A percentile compares a stretch with the other conserved stretches of the same genome.
phyloP scores from a whole-genome alignment of 92 coral and sea anemone species.

The Heliopora coerulea region DNA sequence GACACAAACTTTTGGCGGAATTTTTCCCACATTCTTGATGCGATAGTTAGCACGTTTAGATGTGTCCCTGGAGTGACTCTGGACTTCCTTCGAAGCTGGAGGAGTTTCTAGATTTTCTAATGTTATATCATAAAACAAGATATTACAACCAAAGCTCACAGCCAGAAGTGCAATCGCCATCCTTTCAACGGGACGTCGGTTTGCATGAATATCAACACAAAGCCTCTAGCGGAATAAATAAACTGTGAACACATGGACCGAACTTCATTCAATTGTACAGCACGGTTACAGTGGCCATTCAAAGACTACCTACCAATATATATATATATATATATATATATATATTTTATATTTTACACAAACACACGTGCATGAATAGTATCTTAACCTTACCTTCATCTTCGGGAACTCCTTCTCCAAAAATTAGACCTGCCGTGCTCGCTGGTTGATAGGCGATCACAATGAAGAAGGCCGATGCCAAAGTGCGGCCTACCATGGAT shows the following conservation, averaged over 20 bases:
- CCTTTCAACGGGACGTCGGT: constrained; percentile 25
- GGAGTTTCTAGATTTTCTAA: too few species aligned
- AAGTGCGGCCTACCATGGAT: not conserved
- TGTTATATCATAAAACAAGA: not conserved
- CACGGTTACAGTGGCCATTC: too few species aligned
- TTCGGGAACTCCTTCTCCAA: constrained; percentile 3
- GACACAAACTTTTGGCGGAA: not conserved
- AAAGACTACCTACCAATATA: too few species aligned
- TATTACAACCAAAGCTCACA: not conserved
- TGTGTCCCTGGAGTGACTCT: too few species aligned
- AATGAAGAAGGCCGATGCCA: not conserved
- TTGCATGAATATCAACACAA: not conserved
- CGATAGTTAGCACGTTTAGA: too few species aligned
- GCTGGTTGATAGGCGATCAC: constrained; percentile 24
- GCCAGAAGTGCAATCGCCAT: not conserved
- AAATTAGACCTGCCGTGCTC: not conserved
- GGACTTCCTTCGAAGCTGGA: too few species aligned
- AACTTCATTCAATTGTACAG: too few species aligned
- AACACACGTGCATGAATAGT: too few species aligned
- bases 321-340: constrained; percentile 13
- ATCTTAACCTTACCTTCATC: constrained; percentile 17
- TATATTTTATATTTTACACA: not conserved
- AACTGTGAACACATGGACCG: too few species aligned
- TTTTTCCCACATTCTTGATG: too few species aligned
- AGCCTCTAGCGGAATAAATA: too few species aligned